A percentile compares a stretch with the other conserved stretches of the same genome.
phyloP scores from a whole-genome alignment of 2,888 invertebrate genomes.

The Eupithecia inturbata region DNA sequence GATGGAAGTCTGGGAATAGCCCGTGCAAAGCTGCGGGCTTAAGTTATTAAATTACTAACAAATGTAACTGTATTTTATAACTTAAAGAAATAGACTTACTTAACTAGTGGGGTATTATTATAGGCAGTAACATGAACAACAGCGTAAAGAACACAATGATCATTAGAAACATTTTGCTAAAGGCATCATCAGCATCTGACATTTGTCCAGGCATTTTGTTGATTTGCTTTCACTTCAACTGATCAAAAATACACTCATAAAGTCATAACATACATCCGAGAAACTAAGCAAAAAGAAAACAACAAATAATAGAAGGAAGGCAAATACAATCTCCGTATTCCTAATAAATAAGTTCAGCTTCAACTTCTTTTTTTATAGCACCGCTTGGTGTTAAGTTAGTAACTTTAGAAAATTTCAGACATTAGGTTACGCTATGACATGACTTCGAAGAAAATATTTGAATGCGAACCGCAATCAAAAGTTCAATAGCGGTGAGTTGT shows the following conservation, averaged over 20 bases:
- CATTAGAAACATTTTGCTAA: conserved; percentile 45
- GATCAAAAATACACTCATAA: not conserved
- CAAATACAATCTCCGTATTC: not conserved
- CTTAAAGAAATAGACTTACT: not conserved
- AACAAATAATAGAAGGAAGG: not conserved
- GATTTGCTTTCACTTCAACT: not conserved
- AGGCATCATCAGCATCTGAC: conserved; percentile 1
- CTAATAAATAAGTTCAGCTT: too few species aligned
- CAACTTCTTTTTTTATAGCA: too few species aligned
- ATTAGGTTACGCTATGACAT: not conserved
- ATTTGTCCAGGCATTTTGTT: conserved; percentile 8
- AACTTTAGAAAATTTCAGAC: not conserved
- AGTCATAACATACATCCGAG: not conserved
- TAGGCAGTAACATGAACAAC: conserved; percentile 43
- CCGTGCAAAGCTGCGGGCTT: too few species aligned
- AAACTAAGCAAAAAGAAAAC: not conserved
- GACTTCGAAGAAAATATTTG: not conserved
- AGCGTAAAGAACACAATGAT: conserved; percentile 39
- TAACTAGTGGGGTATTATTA: conserved; percentile 42
- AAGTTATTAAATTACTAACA: too few species aligned
- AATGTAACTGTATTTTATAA: not conserved
- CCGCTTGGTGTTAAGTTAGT: too few species aligned
- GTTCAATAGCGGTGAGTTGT: too few species aligned
- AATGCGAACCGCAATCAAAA: not conserved
- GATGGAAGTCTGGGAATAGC: too few species aligned